phyloP scores from a whole-genome alignment of 1,140 invertebrate species.

The Eriocheir sinensis region DNA sequence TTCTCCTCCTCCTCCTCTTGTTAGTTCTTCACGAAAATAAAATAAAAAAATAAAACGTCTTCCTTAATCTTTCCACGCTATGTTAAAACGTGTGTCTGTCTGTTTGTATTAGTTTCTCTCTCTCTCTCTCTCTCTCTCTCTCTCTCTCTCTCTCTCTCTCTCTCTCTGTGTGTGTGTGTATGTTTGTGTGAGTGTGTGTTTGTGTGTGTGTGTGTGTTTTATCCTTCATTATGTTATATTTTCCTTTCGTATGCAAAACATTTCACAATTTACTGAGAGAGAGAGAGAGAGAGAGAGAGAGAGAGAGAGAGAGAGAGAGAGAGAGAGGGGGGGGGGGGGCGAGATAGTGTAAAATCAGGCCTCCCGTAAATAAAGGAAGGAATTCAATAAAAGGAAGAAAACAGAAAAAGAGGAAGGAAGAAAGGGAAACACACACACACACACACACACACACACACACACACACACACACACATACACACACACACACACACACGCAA shows the following conservation, averaged over 20 bases:
- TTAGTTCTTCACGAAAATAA: background rate
- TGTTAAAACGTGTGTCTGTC: background rate
- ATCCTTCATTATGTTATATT: too few species aligned
- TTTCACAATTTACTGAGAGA: background rate
- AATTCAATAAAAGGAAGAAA: background rate
- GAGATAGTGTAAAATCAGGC: background rate
- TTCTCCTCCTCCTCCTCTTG: background rate
- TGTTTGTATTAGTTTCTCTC: background rate
- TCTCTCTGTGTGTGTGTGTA: too few species aligned
- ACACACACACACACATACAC: too few species aligned
- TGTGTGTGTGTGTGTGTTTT: too few species aligned
- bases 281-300: background rate
- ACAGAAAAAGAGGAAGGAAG: too few species aligned
- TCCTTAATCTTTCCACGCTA: background rate
- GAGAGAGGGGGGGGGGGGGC: background rate
- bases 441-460: too few species aligned
- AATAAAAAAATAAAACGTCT: background rate
- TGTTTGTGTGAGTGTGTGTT: too few species aligned
- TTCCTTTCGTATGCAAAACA: background rate
- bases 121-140: too few species aligned
- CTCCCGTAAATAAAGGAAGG: background rate
- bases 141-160: too few species aligned
- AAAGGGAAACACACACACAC: too few species aligned
- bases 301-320: background rate
- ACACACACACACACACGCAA: too few species aligned